Evolutionary conservation across 2,797 vertebrate species (phyloP).

Genomic region (Melanotaenia parkinsoni): DNA sequence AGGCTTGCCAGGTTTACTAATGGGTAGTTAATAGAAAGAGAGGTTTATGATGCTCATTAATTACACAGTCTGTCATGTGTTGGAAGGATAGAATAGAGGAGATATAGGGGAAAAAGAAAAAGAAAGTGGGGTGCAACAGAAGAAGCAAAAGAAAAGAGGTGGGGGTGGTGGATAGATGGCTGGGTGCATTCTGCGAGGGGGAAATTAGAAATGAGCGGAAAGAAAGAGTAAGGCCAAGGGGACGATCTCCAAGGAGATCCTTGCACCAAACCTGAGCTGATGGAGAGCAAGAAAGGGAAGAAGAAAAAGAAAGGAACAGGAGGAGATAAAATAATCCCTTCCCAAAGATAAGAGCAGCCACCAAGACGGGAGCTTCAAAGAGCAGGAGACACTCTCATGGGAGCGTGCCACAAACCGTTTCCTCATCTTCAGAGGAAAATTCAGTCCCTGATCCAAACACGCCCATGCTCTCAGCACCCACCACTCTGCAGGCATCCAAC

Average conservation of each 20-base stretch:
- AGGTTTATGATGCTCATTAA: constrained; percentile 98
- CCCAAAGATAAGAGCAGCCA: constrained; percentile 93
- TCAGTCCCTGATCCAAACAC: constrained; percentile 83
- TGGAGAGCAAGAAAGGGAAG: constrained; percentile 51
- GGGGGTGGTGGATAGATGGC: constrained; percentile 47
- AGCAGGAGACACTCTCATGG: constrained; percentile 85
- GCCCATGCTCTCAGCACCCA: constrained; percentile 76
- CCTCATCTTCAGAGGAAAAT: constrained; percentile 85
- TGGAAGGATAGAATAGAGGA: constrained; percentile 81
- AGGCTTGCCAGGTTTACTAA: constrained; percentile 95
- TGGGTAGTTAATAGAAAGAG: constrained; percentile 97
- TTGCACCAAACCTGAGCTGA: constrained; percentile 55
- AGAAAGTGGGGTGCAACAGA: constrained; percentile 59
- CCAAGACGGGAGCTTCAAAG: constrained; percentile 95
- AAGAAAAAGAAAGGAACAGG: constrained; percentile 67
- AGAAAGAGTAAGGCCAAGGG: constrained; percentile 55
- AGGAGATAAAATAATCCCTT: constrained; percentile 91
- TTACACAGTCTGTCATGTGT: constrained; percentile 93
- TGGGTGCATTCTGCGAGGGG: constrained; percentile 48
- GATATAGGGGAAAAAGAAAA: constrained; percentile 55
- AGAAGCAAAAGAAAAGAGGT: constrained; percentile 54
- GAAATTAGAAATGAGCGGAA: constrained; percentile 62
- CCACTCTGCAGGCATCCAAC: constrained; percentile 69
- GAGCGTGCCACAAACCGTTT: constrained; percentile 87
- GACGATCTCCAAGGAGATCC: constrained; percentile 63